Percentiles rank a stretch among this genome's conserved stretches.
Evolutionary conservation across 1,140 invertebrate species (phyloP).

Genomic region (Drosophila fuyamai): DNA sequence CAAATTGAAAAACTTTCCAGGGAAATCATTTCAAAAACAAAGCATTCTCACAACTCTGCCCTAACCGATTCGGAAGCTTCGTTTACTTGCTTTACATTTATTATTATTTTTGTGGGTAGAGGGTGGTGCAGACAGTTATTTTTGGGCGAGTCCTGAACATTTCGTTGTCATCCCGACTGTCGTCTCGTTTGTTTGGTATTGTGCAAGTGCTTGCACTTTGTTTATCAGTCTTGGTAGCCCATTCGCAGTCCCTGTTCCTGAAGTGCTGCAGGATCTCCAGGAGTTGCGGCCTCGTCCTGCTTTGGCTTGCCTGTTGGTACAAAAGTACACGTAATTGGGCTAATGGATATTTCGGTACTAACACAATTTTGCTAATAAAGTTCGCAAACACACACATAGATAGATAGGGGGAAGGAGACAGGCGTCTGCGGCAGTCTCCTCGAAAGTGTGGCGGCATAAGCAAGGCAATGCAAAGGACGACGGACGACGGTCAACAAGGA

Average conservation of each 20-base stretch:
- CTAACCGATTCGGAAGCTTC: constrained; percentile 12
- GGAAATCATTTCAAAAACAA: constrained; percentile 28
- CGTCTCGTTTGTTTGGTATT: constrained; percentile 58
- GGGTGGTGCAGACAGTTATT: constrained; percentile 20
- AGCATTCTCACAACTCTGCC: constrained; percentile 7
- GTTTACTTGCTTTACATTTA: constrained; percentile 38
- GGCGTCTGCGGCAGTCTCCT: constrained; percentile 17
- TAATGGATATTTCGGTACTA: constrained; percentile 82
- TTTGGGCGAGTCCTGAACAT: constrained; percentile 25
- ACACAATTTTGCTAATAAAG: constrained; percentile 83
- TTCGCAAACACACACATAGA: constrained; percentile 73
- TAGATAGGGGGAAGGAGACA: neutral
- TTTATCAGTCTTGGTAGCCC: constrained; percentile 49
- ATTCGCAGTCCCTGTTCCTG: constrained; percentile 13
- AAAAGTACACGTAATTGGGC: constrained; percentile 82
- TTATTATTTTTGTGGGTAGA: constrained; percentile 19
- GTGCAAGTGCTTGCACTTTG: constrained; percentile 68
- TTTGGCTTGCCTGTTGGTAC: constrained; percentile 39
- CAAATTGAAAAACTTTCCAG: constrained; percentile 22
- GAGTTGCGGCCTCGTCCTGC: constrained; percentile 12
- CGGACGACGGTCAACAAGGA: constrained; percentile 16
- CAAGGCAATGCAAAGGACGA: constrained; percentile 30
- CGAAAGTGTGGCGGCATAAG: constrained; percentile 49
- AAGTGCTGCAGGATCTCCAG: constrained; percentile 25
- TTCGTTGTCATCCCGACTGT: constrained; percentile 47